Evolutionary conservation across 2,888 invertebrate species (phyloP), one percentile per base, ranked within the genome.

Genomic region (Microplitis deprimator): DNA sequence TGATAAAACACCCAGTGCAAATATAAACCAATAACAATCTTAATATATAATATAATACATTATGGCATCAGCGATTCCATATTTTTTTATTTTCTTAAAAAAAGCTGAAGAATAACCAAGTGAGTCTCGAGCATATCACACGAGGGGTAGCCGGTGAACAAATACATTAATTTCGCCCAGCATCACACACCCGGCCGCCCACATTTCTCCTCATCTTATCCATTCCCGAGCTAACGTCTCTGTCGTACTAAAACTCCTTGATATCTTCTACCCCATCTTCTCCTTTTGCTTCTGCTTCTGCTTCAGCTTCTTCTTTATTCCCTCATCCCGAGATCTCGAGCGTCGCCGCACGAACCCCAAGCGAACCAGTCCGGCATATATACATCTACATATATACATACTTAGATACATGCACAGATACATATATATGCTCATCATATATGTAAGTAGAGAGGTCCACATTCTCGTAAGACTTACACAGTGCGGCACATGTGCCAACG

Each of bases 161-260:
- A 88, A 88, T 88, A 88, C 88, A 88, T 88, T 88, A 88, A 88
- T 88, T 88, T 88, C 87, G 85, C 85, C 84, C 85, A 82, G 84
- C 81, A 79, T 81, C 79, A 61, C 78, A 72, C 72, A 79, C 76
- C 41, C 76, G 67, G 74, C 68, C 77, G 50, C 78, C 38, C 65
- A 70, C 78, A 67, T 69, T 68, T 69, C 64, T 61, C 62, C 75
- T 73, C 71, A 67, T 73, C 71, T 74, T 39, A 60, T 39, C 62
- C 59, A 72, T 72, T 41, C 10, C 20, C 41, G 59, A 20, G 20
- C 76, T 68, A 64, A 50, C 50, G 50, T 50, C 50, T 50, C 50
- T 50, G 50, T 50, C 50, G 8, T 50, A 13, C 50, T 50, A 8
- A 13, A 50, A 13, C 13, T 68, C 77, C 73, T 73, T 39, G 68